These are phyloP conservation scores for Onychomys torridus DNA, from an alignment of 2,797 vertebrate genomes.

Conservation along the genomic window DNA sequence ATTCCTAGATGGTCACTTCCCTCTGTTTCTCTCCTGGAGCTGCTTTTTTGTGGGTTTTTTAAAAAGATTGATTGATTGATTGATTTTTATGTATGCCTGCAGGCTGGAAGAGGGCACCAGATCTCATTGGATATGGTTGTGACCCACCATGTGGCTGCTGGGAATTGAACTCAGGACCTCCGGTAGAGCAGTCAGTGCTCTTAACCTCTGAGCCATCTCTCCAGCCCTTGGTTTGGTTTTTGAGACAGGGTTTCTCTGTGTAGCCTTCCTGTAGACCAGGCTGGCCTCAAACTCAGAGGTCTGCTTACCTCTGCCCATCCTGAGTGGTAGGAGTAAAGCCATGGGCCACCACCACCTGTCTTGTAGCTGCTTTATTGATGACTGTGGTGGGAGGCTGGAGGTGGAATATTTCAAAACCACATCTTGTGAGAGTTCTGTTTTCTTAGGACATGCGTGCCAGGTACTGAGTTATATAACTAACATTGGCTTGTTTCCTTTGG, in stretches of 20 bases:
- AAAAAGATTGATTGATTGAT: too few species aligned
- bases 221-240: not conserved
- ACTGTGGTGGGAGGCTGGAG: not conserved
- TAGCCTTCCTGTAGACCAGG: not conserved
- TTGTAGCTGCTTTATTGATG: not conserved
- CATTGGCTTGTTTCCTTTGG: not conserved
- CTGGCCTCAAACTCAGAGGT: not conserved
- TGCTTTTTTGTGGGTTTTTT: not conserved
- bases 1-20: not conserved
- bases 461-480: not conserved
- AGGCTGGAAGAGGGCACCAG: too few species aligned
- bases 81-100: too few species aligned
- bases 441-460: not conserved
- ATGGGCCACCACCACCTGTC: accelerated
- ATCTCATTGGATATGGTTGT: too few species aligned
- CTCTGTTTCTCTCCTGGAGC: not conserved
- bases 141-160: too few species aligned
- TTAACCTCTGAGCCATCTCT: too few species aligned
- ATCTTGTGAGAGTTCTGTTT: not conserved
- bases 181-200: too few species aligned
- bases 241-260: not conserved
- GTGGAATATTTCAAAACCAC: not conserved
- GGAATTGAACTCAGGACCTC: too few species aligned
- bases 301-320: not conserved
- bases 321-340: not conserved